These are phyloP conservation scores for Toxotes lorentzi DNA, from an alignment of 2,797 vertebrate species.

Conservation along the genomic window DNA sequence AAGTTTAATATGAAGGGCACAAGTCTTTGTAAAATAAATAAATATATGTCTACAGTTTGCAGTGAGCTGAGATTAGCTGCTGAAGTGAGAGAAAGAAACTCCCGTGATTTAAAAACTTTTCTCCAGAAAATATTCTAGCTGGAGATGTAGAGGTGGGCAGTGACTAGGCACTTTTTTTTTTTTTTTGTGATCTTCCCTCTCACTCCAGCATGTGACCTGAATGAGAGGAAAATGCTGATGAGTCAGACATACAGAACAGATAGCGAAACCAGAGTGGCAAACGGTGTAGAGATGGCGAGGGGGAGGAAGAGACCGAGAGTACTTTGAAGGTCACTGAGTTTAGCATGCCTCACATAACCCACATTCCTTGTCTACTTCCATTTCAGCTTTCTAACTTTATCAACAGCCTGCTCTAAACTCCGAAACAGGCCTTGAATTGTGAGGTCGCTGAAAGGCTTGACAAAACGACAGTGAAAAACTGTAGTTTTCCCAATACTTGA, in stretches of 20 bases:
- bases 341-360: constrained; percentile 70
- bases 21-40: neutral
- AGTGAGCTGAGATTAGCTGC: neutral
- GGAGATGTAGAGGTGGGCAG: neutral
- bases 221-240: constrained; percentile 16
- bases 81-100: neutral
- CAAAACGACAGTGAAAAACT: constrained; percentile 16
- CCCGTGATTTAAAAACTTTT: neutral
- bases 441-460: constrained; percentile 11
- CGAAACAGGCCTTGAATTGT: constrained; percentile 50
- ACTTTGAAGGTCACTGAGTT: constrained; percentile 71
- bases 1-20: neutral
- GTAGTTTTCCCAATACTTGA: constrained; percentile 13
- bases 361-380: constrained; percentile 69
- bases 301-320: constrained; percentile 40
- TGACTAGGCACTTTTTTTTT: neutral
- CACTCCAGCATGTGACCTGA: neutral
- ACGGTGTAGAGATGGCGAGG: constrained; percentile 37
- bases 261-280: constrained; percentile 34
- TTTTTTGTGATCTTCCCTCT: neutral
- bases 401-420: constrained; percentile 51
- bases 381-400: constrained; percentile 69
- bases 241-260: constrained; percentile 17
- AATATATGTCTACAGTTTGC: neutral
- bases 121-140: neutral